Evolutionary conservation across 2,888 invertebrate species (phyloP).

Genomic region (Polymixis flavicincta): DNA sequence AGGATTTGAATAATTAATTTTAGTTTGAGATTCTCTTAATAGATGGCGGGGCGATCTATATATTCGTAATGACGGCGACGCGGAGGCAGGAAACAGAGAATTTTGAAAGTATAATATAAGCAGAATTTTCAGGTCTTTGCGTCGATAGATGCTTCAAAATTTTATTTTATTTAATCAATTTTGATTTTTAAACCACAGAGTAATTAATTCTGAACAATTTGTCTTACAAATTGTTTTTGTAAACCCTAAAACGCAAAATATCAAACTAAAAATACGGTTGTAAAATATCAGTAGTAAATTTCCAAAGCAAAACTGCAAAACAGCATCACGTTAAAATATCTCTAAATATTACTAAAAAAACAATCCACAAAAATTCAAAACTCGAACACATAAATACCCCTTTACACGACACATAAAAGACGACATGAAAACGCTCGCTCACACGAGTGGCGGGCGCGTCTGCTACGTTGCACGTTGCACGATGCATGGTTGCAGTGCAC

Average conservation of each 20-base stretch:
- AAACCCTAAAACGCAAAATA: background rate
- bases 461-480: slow-evolving; percentile 56
- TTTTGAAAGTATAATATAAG: background rate
- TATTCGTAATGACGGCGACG: too few species aligned
- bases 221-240: background rate
- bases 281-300: background rate
- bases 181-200: background rate
- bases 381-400: slow-evolving; percentile 34
- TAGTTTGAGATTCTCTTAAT: background rate
- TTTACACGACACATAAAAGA: slow-evolving; percentile 37
- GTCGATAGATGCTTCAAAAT: background rate
- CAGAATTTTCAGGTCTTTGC: background rate
- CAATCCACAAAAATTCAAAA: slow-evolving; percentile 11
- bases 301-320: background rate
- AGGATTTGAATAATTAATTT: background rate
- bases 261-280: background rate
- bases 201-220: background rate
- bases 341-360: background rate
- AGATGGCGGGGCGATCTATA: background rate
- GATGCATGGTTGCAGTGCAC: slow-evolving; percentile 77
- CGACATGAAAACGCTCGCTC: slow-evolving; percentile 37
- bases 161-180: background rate
- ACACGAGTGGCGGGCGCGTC: slow-evolving; percentile 41
- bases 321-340: slow-evolving; percentile 6
- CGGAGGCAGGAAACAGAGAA: background rate